phyloP scores from a whole-genome alignment of 2,888 invertebrate species.

The Embidobia sp. region DNA sequence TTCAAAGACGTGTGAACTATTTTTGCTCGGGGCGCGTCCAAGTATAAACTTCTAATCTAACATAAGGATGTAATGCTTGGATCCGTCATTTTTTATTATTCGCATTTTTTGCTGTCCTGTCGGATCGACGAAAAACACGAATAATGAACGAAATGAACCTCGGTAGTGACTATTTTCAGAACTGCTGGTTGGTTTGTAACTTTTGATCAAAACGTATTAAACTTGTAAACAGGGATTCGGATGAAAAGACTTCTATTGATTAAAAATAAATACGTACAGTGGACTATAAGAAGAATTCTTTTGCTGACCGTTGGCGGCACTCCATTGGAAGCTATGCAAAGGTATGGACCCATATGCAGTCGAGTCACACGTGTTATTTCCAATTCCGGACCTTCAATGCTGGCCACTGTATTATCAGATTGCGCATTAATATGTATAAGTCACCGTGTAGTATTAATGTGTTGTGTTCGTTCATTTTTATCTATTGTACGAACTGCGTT shows the following conservation, averaged over 20 bases:
- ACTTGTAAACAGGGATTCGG: slow-evolving; percentile 1
- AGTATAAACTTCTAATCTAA: slow-evolving; percentile 57
- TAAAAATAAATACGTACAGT: slow-evolving; percentile 87
- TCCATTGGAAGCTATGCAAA: slow-evolving; percentile 91
- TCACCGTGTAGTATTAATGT: slow-evolving; percentile 15
- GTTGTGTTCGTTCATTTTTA: no score
- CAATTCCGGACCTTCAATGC: slow-evolving; percentile 85
- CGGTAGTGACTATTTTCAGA: no score
- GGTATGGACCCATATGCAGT: slow-evolving; percentile 89
- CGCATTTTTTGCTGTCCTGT: slow-evolving; percentile 4
- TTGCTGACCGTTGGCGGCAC: slow-evolving; percentile 84
- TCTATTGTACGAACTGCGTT: no score
- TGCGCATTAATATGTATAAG: slow-evolving; percentile 39
- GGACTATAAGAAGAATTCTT: slow-evolving; percentile 84
- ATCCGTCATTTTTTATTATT: slow-evolving; percentile 39
- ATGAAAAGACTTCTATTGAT: slow-evolving; percentile 8
- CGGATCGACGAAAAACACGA: neutral
- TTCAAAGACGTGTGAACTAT: slow-evolving; percentile 47
- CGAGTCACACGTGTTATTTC: slow-evolving; percentile 87
- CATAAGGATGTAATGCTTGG: slow-evolving; percentile 29
- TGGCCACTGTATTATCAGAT: slow-evolving; percentile 80
- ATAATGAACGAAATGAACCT: no score
- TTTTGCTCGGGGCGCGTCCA: slow-evolving; percentile 32
- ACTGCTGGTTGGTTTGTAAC: neutral
- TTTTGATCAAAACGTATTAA: neutral